phyloP scores from a whole-genome alignment of 2,888 invertebrate genomes.

The Ganaspis brasiliensis region DNA sequence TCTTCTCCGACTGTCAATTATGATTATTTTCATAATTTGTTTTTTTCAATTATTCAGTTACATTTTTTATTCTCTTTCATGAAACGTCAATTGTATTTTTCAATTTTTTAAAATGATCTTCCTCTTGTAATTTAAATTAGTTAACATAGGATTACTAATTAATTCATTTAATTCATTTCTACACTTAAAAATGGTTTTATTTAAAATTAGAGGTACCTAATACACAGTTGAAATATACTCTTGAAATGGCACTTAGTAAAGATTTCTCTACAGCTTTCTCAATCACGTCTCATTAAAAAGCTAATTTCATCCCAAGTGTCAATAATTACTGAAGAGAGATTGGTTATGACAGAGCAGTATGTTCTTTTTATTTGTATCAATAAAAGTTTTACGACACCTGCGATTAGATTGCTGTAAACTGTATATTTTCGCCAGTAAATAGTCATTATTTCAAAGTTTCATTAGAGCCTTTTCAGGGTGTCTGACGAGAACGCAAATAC shows the following conservation, averaged over 20 bases:
- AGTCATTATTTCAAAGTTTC: constrained; percentile 19
- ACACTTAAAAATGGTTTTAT: too few species aligned
- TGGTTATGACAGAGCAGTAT: not conserved
- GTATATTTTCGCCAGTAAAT: constrained; percentile 13
- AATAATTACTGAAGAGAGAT: constrained; percentile 7
- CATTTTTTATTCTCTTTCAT: too few species aligned
- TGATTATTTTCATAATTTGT: too few species aligned
- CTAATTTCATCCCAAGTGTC: not conserved
- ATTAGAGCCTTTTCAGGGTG: not conserved
- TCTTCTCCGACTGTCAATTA: too few species aligned
- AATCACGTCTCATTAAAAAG: constrained; percentile 13
- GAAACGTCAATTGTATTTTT: too few species aligned
- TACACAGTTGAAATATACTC: too few species aligned
- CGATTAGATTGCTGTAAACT: constrained; percentile 15
- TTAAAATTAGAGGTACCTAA: too few species aligned
- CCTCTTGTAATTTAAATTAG: too few species aligned
- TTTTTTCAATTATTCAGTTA: too few species aligned
- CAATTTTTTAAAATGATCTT: too few species aligned
- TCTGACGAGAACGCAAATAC: constrained; percentile 16
- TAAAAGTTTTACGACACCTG: not conserved
- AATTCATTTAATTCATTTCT: too few species aligned
- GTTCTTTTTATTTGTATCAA: not conserved
- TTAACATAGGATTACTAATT: too few species aligned
- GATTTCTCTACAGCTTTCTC: constrained; percentile 11
- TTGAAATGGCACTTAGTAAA: not conserved